Percentiles rank a stretch among this genome's conserved stretches.
Evolutionary conservation across 1,140 invertebrate species (phyloP).

Genomic region (Drosophila athabasca): DNA sequence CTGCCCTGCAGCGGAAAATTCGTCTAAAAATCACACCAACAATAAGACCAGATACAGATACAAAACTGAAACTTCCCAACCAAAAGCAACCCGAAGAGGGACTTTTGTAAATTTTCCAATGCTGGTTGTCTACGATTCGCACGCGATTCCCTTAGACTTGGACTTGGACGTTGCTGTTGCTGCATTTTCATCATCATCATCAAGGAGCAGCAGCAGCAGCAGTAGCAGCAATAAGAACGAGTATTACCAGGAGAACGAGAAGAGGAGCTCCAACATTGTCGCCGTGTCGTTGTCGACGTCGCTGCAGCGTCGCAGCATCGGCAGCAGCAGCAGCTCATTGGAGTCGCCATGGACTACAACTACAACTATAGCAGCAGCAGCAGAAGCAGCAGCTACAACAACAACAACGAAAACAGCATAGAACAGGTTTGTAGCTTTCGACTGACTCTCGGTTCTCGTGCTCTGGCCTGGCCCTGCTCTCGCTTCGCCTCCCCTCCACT

Average conservation of each 20-base stretch:
- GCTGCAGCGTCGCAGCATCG: constrained; percentile 65
- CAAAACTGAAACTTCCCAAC: constrained; percentile 20
- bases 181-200: constrained; percentile 34
- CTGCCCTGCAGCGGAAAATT: constrained; percentile 69
- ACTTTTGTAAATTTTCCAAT: constrained; percentile 65
- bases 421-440: constrained; percentile 70
- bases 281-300: constrained; percentile 54
- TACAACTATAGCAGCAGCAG: constrained; percentile 30
- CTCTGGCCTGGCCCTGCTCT: too few species aligned
- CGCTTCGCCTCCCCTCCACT: constrained; percentile 41
- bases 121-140: constrained; percentile 66
- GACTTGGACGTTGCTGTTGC: constrained; percentile 7
- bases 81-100: constrained; percentile 13
- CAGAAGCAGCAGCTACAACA: constrained; percentile 33
- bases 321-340: constrained; percentile 34
- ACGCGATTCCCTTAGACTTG: constrained; percentile 69
- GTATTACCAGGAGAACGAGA: constrained; percentile 49
- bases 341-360: constrained; percentile 67
- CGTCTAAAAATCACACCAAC: constrained; percentile 52
- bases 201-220: neutral
- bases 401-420: constrained; percentile 60
- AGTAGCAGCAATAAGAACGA: constrained; percentile 35
- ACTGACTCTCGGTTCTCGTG: constrained; percentile 3
- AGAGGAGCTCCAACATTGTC: constrained; percentile 69
- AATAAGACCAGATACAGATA: constrained; percentile 7